Evolutionary conservation across 2,113 vertebrate genomes (phyloP), one percentile per base, ranked within the genome.

Genomic region (Peromyscus leucopus): DNA sequence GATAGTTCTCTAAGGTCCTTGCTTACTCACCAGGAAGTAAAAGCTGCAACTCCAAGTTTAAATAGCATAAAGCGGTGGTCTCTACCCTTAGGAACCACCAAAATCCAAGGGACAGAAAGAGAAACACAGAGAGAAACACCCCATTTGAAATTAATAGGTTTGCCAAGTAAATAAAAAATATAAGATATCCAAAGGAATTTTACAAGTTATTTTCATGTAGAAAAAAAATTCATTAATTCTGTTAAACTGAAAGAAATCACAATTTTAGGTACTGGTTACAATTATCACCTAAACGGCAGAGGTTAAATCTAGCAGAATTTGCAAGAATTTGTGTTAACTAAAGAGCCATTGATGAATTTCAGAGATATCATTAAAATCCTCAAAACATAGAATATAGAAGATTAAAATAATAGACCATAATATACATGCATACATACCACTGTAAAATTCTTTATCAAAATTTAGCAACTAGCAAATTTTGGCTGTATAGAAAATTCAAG

Each of bases 221-320:
- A 69, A 96, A 96, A 97, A 97, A 61, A 75, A 10, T 63, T 63
- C 31, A 26, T 78, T 91, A 48, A 92, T 95, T 96, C 42, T 89
- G 96, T 11, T 76, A 82, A 67, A 76, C 1, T 75, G 17, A 89
- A 93, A 75, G 22, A 69, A 96, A 59, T 26, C 19, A 61, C 69
- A 91, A 48, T 11, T 96, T 86, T 86, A 55, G 57, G 36, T 71
- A 31, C 72, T 86, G 15, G 11, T 63, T 89, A 94, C n/a, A 87
- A 95, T 76, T 96, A 89, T 36, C 87, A 76, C 11, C 76, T 89
- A 33, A 84, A 82, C 57, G 7, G 94, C 13, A 96, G 22, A 96
- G 55, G 12, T 33, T 6, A 96, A 93, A 36, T 72, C 59, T 51
- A 95, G 57, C 9, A 93, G n/a, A 90, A 87, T 89, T 55, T 92